A percentile compares a stretch with the other conserved stretches of the same genome.
Conservation (phyloP, 2,888 invertebrate species). For the Cheilosia variabilis region DNA sequence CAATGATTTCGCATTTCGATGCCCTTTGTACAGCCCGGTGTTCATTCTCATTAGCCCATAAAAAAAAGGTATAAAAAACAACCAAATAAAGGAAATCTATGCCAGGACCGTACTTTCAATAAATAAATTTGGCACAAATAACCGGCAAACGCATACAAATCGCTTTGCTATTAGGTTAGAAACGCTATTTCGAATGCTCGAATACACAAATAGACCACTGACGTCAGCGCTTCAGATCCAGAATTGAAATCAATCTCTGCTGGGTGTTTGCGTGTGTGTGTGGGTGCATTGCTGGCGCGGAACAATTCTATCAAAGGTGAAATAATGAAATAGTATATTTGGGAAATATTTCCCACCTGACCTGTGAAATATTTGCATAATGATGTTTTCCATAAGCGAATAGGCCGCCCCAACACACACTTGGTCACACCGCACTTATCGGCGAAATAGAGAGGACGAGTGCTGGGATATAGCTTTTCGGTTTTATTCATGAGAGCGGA, state of each 20-base stretch:
- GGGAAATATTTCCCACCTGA: slow-evolving; percentile 61
- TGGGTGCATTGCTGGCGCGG: background rate
- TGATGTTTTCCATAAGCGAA: slow-evolving; percentile 54
- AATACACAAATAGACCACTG: background rate
- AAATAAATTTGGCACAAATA: slow-evolving; percentile 53
- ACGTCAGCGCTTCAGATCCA: background rate
- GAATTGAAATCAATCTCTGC: slow-evolving; percentile 37
- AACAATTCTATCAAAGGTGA: slow-evolving; percentile 40
- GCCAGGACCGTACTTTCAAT: slow-evolving; percentile 17
- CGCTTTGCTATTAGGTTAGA: slow-evolving; percentile 53
- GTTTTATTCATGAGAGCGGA: slow-evolving; percentile 63
- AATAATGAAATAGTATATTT: slow-evolving; percentile 62
- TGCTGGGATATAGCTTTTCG: slow-evolving; percentile 12
- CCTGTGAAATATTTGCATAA: slow-evolving; percentile 52
- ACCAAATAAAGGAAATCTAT: background rate
- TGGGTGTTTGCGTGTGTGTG: background rate
- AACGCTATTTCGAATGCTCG: background rate
- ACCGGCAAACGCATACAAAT: slow-evolving; percentile 64
- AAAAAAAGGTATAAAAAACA: background rate
- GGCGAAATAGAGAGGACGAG: background rate
- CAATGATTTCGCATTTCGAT: slow-evolving; percentile 37
- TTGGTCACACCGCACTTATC: background rate
- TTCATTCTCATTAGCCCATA: slow-evolving; percentile 35
- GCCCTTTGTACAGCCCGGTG: background rate
- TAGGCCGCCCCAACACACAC: background rate